Evolutionary conservation across 1,140 invertebrate species (phyloP), one percentile per base, ranked within the genome.

Genomic region (Polypedilum vanderplanki): DNA sequence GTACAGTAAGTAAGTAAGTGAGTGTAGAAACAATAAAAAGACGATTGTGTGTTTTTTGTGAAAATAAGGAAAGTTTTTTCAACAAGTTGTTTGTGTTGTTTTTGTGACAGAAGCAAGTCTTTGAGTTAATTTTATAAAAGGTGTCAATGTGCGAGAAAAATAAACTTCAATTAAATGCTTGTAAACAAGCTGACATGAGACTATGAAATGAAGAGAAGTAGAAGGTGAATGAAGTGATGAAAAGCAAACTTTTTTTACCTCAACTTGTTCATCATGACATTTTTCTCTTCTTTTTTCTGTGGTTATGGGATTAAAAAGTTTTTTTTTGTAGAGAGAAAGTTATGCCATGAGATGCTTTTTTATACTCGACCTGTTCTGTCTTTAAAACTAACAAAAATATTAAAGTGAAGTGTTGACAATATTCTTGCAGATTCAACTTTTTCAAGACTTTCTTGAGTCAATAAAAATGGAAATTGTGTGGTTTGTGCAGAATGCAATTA

Each of bases 341-440:
- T 82, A 75, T 76, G 79, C 70, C 77, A 80, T 57, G 46, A 33
- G 73, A 78, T 84, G 77, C 83, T 84, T 41, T 86, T 86, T 78
- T 74, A 84, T 74, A 85, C 89, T 78, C 93, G 93, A 18, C 88
- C 92, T 80, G 96, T 96, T 84, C 86, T 94, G 78, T 88, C 89
- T 7, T 89, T 90, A 15, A 81, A 96, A 78, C 91, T 93, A 79
- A 96, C 24, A 33, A 33, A 33, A 33, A 96, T 82, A 86, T 93
- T 75, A 95, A 93, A 7, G 91, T 95, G 40, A 89, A 96, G 94
- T 80, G 89, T 93, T 75, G 93, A 96, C 76, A 94, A 94, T 81
- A 91, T 94, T 84, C 87, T 96, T 40, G 90, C 90, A 74, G 83
- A 85, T 76, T 95, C n/a, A n/a, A n/a, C n/a, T n/a, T n/a, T n/a